These are phyloP conservation scores for Bothrops alternatus DNA, from an alignment of 2,797 vertebrate genomes.

Conservation along the genomic window DNA sequence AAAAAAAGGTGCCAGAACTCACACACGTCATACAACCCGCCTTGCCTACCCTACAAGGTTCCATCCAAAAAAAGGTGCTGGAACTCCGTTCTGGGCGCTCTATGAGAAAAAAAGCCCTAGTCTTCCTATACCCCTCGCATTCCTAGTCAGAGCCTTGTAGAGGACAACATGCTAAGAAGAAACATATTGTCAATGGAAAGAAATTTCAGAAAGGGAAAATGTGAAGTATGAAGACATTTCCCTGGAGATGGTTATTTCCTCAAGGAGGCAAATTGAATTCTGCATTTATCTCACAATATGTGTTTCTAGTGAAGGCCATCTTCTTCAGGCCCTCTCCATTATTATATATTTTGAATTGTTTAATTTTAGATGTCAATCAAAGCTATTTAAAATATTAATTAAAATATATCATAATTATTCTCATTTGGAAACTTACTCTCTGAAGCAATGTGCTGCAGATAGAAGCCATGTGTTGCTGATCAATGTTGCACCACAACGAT, in stretches of 20 bases:
- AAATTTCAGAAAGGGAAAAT: neutral
- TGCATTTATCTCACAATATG: neutral
- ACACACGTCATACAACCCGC: too few relatives aligned
- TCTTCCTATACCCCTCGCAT: neutral
- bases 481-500: constrained; percentile 87
- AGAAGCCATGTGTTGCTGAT: constrained; percentile 86
- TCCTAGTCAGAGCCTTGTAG: neutral
- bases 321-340: neutral
- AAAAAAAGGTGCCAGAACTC: too few relatives aligned
- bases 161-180: neutral
- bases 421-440: constrained; percentile 72
- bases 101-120: neutral
- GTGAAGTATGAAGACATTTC: neutral
- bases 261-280: neutral
- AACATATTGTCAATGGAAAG: neutral
- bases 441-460: constrained; percentile 90
- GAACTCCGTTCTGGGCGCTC: too few relatives aligned
- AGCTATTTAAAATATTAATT: neutral
- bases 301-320: neutral
- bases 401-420: neutral
- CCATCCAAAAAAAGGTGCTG: too few relatives aligned
- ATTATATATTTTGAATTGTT: neutral
- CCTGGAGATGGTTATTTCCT: neutral
- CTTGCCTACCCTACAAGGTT: too few relatives aligned
- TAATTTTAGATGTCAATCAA: constrained; percentile 8